Percentiles rank a stretch among this genome's conserved stretches.
Evolutionary conservation across 2,888 invertebrate genomes (phyloP).

Genomic region (Druceiella hillmani): DNA sequence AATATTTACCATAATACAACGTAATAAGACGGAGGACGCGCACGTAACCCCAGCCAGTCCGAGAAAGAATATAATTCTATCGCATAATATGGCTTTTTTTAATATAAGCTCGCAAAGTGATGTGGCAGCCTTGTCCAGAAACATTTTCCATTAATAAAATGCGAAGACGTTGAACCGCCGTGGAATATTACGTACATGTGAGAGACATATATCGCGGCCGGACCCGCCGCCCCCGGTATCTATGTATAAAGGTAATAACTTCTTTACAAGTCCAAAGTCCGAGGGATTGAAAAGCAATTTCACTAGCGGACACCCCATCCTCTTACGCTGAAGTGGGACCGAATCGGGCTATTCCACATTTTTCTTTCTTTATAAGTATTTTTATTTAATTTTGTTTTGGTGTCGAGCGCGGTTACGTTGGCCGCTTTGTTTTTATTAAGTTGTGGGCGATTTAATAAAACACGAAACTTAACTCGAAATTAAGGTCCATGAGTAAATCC

Average conservation of each 20-base stretch:
- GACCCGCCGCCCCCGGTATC: constrained; percentile 49
- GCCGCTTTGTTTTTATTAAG: constrained; percentile 50
- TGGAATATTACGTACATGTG: constrained; percentile 56
- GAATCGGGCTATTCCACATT: too few species aligned
- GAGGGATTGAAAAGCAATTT: constrained; percentile 58
- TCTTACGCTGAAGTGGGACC: constrained; percentile 28
- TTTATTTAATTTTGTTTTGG: too few species aligned
- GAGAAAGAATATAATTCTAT: constrained; percentile 1
- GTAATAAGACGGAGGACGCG: too few species aligned
- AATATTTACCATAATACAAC: too few species aligned
- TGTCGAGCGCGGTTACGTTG: constrained; percentile 37
- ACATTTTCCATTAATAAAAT: constrained; percentile 48
- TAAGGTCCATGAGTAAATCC: too few species aligned
- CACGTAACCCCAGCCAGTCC: too few species aligned
- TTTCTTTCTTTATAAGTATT: too few species aligned
- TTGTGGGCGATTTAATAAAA: too few species aligned
- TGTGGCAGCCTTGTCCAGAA: neutral
- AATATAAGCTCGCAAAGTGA: constrained; percentile 33
- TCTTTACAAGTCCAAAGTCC: constrained; percentile 59
- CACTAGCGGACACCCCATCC: constrained; percentile 51
- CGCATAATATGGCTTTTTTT: constrained; percentile 33
- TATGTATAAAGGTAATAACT: constrained; percentile 55
- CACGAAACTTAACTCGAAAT: too few species aligned
- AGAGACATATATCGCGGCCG: constrained; percentile 52
- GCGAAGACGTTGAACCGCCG: constrained; percentile 32